Evolutionary conservation across 2,888 invertebrate genomes (phyloP).

Genomic region (Hirtodrosophila alboralis): DNA sequence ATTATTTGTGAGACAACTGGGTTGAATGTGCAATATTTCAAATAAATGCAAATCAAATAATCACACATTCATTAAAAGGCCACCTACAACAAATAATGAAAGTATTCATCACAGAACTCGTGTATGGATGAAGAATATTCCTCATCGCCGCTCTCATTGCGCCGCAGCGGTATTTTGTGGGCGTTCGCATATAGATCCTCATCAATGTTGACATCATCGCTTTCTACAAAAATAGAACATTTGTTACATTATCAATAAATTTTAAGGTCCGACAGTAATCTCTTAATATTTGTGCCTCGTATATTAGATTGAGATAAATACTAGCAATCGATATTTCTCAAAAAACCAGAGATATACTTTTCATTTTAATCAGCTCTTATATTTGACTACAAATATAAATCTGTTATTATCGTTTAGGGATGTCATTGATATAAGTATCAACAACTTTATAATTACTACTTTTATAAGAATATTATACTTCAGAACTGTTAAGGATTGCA

Average conservation of each 20-base stretch:
- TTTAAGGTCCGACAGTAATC: neutral
- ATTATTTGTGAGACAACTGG: too few relatives aligned
- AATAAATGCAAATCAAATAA: slow-evolving; percentile 22
- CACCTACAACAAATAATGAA: slow-evolving; percentile 72
- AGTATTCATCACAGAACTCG: slow-evolving; percentile 81
- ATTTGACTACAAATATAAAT: too few relatives aligned
- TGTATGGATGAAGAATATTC: slow-evolving; percentile 64
- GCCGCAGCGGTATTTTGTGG: slow-evolving; percentile 79
- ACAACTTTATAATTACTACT: too few relatives aligned
- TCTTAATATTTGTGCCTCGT: neutral
- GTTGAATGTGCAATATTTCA: slow-evolving; percentile 21
- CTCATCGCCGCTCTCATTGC: slow-evolving; percentile 79
- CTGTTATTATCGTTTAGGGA: too few relatives aligned
- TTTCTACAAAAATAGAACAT: slow-evolving; percentile 28
- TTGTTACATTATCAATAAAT: slow-evolving; percentile 32
- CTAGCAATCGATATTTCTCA: too few relatives aligned
- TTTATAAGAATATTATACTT: too few relatives aligned
- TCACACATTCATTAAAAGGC: neutral
- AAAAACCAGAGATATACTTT: too few relatives aligned
- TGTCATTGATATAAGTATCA: too few relatives aligned
- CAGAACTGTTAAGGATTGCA: too few relatives aligned
- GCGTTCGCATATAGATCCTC: slow-evolving; percentile 82
- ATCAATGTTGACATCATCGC: slow-evolving; percentile 78
- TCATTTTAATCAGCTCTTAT: too few relatives aligned
- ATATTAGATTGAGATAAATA: too few relatives aligned